A percentile compares a stretch with the other conserved stretches of the same genome.
Evolutionary conservation across 2,888 invertebrate species (phyloP).

Genomic region (Cetonia aurata): DNA sequence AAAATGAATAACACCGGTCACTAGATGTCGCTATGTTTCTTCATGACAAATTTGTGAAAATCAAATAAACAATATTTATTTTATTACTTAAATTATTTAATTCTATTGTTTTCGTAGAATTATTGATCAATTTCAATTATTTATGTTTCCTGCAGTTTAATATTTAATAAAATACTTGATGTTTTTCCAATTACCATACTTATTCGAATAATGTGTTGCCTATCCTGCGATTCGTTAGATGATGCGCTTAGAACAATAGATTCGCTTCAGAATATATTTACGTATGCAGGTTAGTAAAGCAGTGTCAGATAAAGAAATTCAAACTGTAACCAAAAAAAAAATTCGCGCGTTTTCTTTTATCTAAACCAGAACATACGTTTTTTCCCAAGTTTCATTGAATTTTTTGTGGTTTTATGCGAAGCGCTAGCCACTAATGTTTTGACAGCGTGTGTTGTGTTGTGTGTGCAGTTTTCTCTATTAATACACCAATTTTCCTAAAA

Average conservation of each 20-base stretch:
- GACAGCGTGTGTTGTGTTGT: conserved; percentile 42
- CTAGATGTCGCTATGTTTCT: too few species aligned
- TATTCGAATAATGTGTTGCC: conserved; percentile 2
- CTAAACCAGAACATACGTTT: background rate
- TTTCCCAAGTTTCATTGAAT: background rate
- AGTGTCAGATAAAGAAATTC: conserved; percentile 8
- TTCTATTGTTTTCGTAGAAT: background rate
- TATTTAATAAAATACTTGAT: too few species aligned
- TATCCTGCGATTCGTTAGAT: background rate
- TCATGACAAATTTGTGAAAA: background rate
- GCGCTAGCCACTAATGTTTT: conserved; percentile 40
- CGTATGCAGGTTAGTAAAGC: background rate
- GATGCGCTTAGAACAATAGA: conserved; percentile 22
- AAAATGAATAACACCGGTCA: too few species aligned
- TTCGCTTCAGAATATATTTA: conserved; percentile 2
- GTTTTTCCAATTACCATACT: too few species aligned
- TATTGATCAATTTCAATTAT: too few species aligned
- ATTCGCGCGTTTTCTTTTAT: conserved; percentile 1
- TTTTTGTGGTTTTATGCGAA: conserved; percentile 21
- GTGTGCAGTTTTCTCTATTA: background rate
- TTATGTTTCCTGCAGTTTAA: too few species aligned
- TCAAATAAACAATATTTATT: background rate
- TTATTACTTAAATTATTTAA: conserved; percentile 2
- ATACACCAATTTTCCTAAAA: conserved; percentile 46
- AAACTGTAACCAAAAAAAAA: conserved; percentile 13